These are phyloP conservation scores for Ophioninae sp. DNA, from an alignment of 2,888 invertebrate genomes.

Conservation along the genomic window DNA sequence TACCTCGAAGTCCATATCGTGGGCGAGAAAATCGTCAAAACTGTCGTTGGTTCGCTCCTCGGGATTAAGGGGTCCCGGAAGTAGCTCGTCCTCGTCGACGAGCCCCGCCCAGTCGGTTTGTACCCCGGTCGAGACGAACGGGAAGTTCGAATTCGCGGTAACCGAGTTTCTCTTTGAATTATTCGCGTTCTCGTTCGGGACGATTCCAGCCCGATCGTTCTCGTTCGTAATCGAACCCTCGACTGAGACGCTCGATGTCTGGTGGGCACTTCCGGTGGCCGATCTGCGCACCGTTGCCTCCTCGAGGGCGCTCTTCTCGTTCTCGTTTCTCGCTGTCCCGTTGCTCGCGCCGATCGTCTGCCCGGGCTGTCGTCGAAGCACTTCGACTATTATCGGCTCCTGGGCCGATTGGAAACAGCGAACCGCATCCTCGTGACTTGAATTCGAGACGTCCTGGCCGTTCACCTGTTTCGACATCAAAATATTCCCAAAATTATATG, in stretches of 20 bases:
- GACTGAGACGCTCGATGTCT: constrained; percentile 55
- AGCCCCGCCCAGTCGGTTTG: constrained; percentile 83
- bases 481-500: constrained; percentile 14
- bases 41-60: constrained; percentile 80
- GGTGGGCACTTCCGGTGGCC: constrained; percentile 55
- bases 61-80: constrained; percentile 70
- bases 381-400: constrained; percentile 85
- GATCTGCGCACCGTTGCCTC: constrained; percentile 42
- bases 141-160: constrained; percentile 60
- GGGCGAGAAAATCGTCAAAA: constrained; percentile 83
- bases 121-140: constrained; percentile 81
- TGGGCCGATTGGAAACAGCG: constrained; percentile 84
- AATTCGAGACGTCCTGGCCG: constrained; percentile 84
- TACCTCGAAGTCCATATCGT: constrained; percentile 85
- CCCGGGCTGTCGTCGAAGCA: constrained; percentile 82
- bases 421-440: constrained; percentile 84
- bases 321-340: constrained; percentile 51
- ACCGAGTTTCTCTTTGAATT: constrained; percentile 63
- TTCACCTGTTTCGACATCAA: constrained; percentile 82
- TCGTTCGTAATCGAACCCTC: constrained; percentile 39
- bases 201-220: constrained; percentile 53
- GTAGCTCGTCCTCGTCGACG: constrained; percentile 74
- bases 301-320: constrained; percentile 66
- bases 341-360: constrained; percentile 60
- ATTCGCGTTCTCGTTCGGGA: constrained; percentile 55